Evolutionary conservation across 1,140 invertebrate genomes (phyloP), one percentile per base, ranked within the genome.

Genomic region (Microplitis mediator): DNA sequence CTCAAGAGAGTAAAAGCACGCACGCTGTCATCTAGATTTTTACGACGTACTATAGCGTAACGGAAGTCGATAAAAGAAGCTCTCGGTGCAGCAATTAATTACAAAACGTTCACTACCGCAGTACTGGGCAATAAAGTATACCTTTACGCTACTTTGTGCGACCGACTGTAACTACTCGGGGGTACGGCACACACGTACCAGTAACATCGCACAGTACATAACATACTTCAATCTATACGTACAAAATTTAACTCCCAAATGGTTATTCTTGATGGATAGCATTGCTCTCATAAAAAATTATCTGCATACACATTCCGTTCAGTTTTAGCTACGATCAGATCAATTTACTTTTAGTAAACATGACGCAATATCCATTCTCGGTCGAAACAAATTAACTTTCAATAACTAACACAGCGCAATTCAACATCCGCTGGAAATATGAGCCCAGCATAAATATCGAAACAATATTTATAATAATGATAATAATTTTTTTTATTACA

Each of bases 1-100:
- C 56, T 45, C 39, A 45, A 16, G 54, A 54, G 16, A 66, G 16
- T 34, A 31, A 56, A 23, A 69, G 60, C 50, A 64, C 61, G 62
- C 52, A 61, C 56, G 58, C 65, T 56, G 65, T 67, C 65, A 50
- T 67, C 65, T 45, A 52, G 65, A 69, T 73, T 73, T 73, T 73
- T 73, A 73, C 71, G 71, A 73, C 11, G 56, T 14, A 69, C 65
- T 73, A 45, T 45, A 65, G 71, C 58, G 65, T 51, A 73, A 73
- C 71, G 71, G 71, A 73, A 68, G 71, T 69, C 71, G 71, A 73
- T 73, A 73, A 73, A 73, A 73, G 71, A 73, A 63, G 71, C 71
- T 69, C 71, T 73, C 51, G 39, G 65, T 63, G 54, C 71, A 50
- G 71, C 67, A 73, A 73, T 73, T 73, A 73, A 73, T 73, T 73